Evolutionary conservation across 2,113 vertebrate species (phyloP).

Genomic region (Paracanthobrama guichenoti): DNA sequence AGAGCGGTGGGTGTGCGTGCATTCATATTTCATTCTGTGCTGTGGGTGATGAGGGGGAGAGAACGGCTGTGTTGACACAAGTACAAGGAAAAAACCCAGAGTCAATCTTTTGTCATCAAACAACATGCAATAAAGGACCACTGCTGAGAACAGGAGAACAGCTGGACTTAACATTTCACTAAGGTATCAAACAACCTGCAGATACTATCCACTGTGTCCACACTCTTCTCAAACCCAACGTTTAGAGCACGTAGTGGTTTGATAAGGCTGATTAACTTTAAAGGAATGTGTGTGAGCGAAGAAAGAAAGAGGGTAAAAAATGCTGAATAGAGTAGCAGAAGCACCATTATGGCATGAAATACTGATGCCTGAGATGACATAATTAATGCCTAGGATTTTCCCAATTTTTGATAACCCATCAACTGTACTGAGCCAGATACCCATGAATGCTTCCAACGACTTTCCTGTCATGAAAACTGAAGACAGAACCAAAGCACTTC

Average conservation of each 20-base stretch:
- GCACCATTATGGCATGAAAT: background rate
- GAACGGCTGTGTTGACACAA: constrained; percentile 44
- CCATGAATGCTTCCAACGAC: background rate
- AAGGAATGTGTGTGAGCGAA: constrained; percentile 2
- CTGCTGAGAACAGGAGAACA: constrained; percentile 28
- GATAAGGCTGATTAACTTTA: background rate
- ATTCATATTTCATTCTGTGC: constrained; percentile 43
- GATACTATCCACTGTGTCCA: background rate
- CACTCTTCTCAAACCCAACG: background rate
- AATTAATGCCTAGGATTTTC: background rate
- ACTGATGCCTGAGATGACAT: background rate
- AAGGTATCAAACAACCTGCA: background rate
- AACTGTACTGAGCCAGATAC: constrained; percentile 5
- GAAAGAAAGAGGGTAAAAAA: background rate
- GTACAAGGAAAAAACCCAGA: constrained; percentile 9
- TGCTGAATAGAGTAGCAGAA: too few species aligned
- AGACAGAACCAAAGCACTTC: background rate
- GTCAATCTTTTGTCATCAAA: constrained; percentile 24
- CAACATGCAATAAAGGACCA: constrained; percentile 22
- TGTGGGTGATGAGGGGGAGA: constrained; percentile 33
- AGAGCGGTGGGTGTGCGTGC: constrained; percentile 30
- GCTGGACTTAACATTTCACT: constrained; percentile 10
- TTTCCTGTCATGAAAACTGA: background rate
- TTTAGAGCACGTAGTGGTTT: background rate
- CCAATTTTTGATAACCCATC: background rate